Conservation (phyloP, 1,140 invertebrate genomes). For the Mesaphorura yosii region DNA sequence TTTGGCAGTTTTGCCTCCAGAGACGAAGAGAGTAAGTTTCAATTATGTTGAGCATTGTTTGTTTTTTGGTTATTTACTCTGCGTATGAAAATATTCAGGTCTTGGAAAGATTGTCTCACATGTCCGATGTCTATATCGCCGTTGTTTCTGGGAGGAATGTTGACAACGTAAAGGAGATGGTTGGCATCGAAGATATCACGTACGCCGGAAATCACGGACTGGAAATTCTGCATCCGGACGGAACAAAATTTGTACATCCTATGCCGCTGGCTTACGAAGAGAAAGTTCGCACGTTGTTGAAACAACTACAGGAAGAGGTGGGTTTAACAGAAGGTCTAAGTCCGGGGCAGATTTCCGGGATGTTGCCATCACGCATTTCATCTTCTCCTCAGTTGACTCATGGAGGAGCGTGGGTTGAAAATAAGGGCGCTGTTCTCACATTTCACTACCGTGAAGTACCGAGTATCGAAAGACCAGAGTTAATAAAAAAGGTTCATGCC, state of each 20-base stretch:
- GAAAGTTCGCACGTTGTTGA: constrained; percentile 63
- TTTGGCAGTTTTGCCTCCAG: constrained; percentile 65
- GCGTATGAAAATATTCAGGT: constrained; percentile 41
- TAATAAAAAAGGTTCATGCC: constrained; percentile 46
- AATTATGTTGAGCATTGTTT: not conserved
- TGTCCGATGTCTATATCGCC: constrained; percentile 75
- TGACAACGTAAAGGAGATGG: constrained; percentile 76
- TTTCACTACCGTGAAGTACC: constrained; percentile 80
- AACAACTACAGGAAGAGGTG: constrained; percentile 67
- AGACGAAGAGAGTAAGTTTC: constrained; percentile 51
- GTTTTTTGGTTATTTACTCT: not conserved
- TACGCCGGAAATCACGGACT: constrained; percentile 82
- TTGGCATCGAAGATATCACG: constrained; percentile 77
- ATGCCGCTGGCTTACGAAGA: constrained; percentile 74
- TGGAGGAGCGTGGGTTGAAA: constrained; percentile 83
- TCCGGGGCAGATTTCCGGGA: not conserved
- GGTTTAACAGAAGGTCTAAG: constrained; percentile 12
- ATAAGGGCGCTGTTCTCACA: constrained; percentile 73
- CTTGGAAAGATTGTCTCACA: constrained; percentile 67
- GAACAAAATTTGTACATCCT: constrained; percentile 78
- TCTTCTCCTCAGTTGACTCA: constrained; percentile 55
- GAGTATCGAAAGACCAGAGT: constrained; percentile 41
- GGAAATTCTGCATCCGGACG: constrained; percentile 78
- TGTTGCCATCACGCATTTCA: not conserved
- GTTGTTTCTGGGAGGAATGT: constrained; percentile 77